Evolutionary conservation across 2,797 vertebrate species (phyloP), one percentile per base, ranked within the genome.

Genomic region (Phataginus tricuspis): DNA sequence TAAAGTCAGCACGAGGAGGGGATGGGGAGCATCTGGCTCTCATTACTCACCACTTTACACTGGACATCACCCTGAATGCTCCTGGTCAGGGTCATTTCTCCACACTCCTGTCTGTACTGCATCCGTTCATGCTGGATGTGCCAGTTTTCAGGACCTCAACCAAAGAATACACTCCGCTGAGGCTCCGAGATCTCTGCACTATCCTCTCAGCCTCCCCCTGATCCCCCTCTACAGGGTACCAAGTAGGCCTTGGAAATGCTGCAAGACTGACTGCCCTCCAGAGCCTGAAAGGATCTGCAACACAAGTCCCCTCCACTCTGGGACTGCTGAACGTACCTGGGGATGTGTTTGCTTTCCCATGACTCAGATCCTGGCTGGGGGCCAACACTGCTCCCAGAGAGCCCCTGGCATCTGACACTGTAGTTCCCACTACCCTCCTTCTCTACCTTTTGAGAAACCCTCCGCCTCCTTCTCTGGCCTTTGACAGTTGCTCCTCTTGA

Each of bases 341-440:
- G 15, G 10, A 7, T 5, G 1, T 3, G 0, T 14, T 49, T 37
- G 7, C 21, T 92, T 87, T 72, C 51, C 59, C 21, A 10, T 39
- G 51, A 51, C 18, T 75, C 12, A 80, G 42, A 39, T 13, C 21
- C 9, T 12, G 37, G 49, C 12, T 21, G 49, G 37, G 11, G 31
- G 10, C 16, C 16, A 74, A 27, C 18, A 29, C 0, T 7, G 37
- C 11, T 59, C n/a, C 53, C 21, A 42, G 61, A 55, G 77, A 34
- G 21, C 14, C 37, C 1, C 0, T 0, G n/a, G 14, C 25, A 0
- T 66, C 34, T 39, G 29, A 34, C 7, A 42, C 6, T 15, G 23
- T 37, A 15, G 9, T 53, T 39, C 2, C 11, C 18, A 1, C 13
- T 71, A 42, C 31, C 39, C 27, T 68, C 16, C 12, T 49, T 2